Evolutionary conservation across 2,113 vertebrate species (phyloP), one percentile per base, ranked within the genome.

Genomic region (Hymenochirus boettgeri): DNA sequence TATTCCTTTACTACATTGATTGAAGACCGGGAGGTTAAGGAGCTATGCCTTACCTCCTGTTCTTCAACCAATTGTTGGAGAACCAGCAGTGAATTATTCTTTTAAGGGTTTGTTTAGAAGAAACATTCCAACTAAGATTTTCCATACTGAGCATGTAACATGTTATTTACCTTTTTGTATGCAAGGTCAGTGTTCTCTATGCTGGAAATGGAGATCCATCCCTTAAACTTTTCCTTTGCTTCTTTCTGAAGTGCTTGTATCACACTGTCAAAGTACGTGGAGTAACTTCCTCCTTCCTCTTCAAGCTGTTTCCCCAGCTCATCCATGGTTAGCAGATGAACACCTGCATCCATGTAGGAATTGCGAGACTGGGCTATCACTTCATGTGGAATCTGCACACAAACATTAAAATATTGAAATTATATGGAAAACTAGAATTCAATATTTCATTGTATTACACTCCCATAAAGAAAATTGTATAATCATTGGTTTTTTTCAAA

Each of bases 151-250:
- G n/a, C n/a, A n/a, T n/a, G n/a, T n/a, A n/a, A n/a, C n/a, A n/a
- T n/a, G n/a, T n/a, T 45, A 23, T 35, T 71, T 72, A 96, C 96
- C 94, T 99, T 99, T 86, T 93, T 99, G 76, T 91, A 97, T 63
- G 79, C 85, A 0, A 99, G 92, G 27, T 99, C 96, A 18, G 94
- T 88, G 73, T 89, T 95, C 60, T 97, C 90, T 1, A 75, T 55
- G 76, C 92, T 95, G 72, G 88, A 85, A 74, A 91, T 93, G 0
- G 90, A 82, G 71, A 97, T 82, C 96, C 96, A 99, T 73, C 89
- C 91, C 76, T 94, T 97, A 77, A 95, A 95, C 77, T 93, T 98
- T 61, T 99, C 96, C 47, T 88, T 88, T 47, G 88, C 90, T 77
- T 98, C 96, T 80, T 90, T 97, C 56, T 93, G 91, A 7, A 97